Percentiles rank a stretch among this genome's conserved stretches.
Evolutionary conservation across 1,140 invertebrate genomes (phyloP).

Genomic region (Lordiphosa collinella): DNA sequence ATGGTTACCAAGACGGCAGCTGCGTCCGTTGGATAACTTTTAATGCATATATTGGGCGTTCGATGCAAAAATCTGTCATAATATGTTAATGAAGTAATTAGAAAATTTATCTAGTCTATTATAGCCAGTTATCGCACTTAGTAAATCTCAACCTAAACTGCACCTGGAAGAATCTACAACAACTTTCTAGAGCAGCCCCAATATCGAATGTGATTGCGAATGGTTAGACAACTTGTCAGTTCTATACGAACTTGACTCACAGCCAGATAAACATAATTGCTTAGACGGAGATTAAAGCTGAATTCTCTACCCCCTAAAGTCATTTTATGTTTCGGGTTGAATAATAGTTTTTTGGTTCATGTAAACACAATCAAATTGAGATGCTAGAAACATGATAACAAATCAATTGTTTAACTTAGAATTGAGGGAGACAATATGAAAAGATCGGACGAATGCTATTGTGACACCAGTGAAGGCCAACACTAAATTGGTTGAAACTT

Average conservation of each 20-base stretch:
- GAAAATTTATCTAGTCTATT: conserved; percentile 3
- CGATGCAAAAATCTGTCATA: conserved; percentile 45
- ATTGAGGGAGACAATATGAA: no score
- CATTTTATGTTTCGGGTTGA: neutral
- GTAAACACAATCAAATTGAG: no score
- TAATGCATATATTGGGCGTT: conserved; percentile 7
- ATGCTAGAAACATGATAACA: no score
- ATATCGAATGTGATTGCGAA: neutral
- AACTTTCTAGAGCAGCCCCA: neutral
- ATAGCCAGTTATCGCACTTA: conserved; percentile 3
- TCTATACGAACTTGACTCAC: neutral
- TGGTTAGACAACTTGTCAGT: conserved; percentile 2
- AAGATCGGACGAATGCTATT: no score
- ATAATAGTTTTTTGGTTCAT: no score
- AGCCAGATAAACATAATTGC: conserved; percentile 4
- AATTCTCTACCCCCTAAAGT: neutral
- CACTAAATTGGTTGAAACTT: no score
- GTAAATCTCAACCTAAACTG: conserved; percentile 14
- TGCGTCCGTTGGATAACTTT: conserved; percentile 8
- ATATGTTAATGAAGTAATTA: conserved; percentile 58
- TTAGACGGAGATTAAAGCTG: neutral
- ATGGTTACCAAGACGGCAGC: conserved; percentile 7
- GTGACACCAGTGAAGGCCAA: no score
- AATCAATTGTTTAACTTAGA: no score
- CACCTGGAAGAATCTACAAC: conserved; percentile 1